Evolutionary conservation across 2,888 invertebrate genomes (phyloP).

Genomic region (Chironomus riparius): DNA sequence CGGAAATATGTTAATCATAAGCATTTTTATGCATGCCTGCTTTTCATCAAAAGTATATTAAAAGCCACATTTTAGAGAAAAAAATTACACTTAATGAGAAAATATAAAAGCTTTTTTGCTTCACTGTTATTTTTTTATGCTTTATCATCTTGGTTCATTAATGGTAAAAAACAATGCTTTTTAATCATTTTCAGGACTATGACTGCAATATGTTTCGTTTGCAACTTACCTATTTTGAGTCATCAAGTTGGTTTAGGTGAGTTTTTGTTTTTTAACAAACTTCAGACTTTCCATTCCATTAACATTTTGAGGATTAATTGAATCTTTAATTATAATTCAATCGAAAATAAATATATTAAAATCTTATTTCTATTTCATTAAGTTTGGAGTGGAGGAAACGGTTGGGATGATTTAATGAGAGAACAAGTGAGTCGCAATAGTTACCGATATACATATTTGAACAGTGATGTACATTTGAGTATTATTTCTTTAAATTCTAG

Average conservation of each 20-base stretch:
- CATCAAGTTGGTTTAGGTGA: conserved; percentile 74
- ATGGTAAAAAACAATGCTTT: neutral
- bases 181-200: conserved; percentile 60
- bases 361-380: neutral
- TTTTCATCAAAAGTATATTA: too few species aligned
- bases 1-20: too few species aligned
- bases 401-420: conserved; percentile 86
- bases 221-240: conserved; percentile 88
- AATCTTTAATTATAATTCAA: neutral
- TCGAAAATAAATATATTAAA: neutral
- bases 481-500: conserved; percentile 28
- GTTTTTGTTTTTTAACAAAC: neutral
- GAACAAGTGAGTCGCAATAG: conserved; percentile 51
- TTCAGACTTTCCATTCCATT: neutral
- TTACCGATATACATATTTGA: neutral
- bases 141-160: neutral
- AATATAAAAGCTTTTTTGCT: neutral
- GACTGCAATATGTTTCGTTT: conserved; percentile 92
- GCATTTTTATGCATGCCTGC: too few species aligned
- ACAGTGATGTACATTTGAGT: neutral
- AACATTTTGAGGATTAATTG: neutral
- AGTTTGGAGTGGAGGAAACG: conserved; percentile 89
- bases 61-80: too few species aligned
- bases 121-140: neutral
- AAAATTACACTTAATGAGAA: too few species aligned